A percentile compares a stretch with the other conserved stretches of the same genome.
Evolutionary conservation across 2,797 vertebrate genomes (phyloP).

Genomic region (Iguana delicatissima): DNA sequence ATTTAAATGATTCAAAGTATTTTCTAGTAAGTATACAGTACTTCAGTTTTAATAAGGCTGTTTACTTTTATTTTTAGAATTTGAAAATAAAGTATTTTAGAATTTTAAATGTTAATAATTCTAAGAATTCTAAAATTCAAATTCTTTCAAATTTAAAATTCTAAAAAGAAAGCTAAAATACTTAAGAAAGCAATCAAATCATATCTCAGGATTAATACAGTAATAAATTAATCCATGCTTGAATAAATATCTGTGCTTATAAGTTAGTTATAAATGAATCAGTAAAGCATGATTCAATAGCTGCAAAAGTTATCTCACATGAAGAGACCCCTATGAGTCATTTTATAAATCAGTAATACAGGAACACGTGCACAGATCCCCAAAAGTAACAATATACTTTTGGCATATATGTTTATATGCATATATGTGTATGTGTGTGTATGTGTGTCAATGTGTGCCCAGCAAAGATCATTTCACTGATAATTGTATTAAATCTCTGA

Average conservation of each 20-base stretch:
- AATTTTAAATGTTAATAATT: too few species aligned
- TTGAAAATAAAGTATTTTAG: too few species aligned
- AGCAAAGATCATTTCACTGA: not conserved
- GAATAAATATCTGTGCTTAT: not conserved
- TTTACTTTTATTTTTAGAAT: not conserved
- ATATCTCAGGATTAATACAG: not conserved
- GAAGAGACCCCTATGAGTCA: not conserved
- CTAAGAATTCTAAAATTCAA: too few species aligned
- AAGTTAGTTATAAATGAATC: not conserved
- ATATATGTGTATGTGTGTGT: too few species aligned
- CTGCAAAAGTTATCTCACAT: not conserved
- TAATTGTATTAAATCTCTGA: too few species aligned
- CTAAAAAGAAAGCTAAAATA: not conserved
- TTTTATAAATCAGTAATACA: not conserved
- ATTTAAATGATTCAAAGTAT: not conserved
- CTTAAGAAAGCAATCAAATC: not conserved
- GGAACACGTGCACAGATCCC: not conserved
- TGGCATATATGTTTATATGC: not conserved
- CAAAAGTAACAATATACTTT: not conserved
- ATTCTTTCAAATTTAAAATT: too few species aligned
- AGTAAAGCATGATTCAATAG: not conserved
- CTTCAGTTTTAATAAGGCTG: not conserved
- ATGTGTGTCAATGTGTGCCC: not conserved
- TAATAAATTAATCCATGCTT: not conserved
- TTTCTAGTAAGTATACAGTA: not conserved